phyloP scores from a whole-genome alignment of 2,113 vertebrate species.

The Ammodytes marinus region DNA sequence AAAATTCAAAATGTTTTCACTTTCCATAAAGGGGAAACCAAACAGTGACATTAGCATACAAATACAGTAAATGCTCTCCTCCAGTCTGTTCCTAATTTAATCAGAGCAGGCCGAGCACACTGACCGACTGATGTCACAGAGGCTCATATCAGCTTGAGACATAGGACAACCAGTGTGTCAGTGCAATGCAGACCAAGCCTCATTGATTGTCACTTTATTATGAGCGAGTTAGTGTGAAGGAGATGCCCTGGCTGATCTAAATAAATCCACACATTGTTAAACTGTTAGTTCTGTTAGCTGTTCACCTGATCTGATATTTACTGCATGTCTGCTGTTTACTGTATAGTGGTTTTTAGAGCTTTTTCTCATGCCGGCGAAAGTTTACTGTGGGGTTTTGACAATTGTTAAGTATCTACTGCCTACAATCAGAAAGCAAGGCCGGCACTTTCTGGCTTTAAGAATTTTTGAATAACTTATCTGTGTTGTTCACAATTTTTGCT shows the following conservation, averaged over 20 bases:
- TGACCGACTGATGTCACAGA: neutral
- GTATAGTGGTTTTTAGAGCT: too few species aligned
- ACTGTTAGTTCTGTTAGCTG: too few species aligned
- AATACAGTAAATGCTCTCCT: neutral
- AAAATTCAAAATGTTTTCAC: neutral
- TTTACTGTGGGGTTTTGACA: too few species aligned
- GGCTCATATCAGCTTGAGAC: neutral
- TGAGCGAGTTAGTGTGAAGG: neutral
- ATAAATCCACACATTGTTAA: too few species aligned
- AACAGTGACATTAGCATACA: neutral
- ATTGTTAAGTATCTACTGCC: too few species aligned
- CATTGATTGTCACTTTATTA: neutral
- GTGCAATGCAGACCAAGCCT: neutral
- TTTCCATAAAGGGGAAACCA: neutral
- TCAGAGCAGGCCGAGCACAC: neutral
- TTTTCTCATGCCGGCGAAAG: too few species aligned
- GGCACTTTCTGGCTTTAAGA: neutral
- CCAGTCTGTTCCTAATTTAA: neutral
- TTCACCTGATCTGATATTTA: too few species aligned
- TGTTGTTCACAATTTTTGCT: neutral
- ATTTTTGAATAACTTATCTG: neutral
- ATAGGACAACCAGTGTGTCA: neutral
- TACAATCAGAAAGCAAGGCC: too few species aligned
- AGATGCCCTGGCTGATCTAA: neutral
- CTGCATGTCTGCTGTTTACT: too few species aligned